phyloP scores from a whole-genome alignment of 2,888 invertebrate genomes.

The Taenaris catops region DNA sequence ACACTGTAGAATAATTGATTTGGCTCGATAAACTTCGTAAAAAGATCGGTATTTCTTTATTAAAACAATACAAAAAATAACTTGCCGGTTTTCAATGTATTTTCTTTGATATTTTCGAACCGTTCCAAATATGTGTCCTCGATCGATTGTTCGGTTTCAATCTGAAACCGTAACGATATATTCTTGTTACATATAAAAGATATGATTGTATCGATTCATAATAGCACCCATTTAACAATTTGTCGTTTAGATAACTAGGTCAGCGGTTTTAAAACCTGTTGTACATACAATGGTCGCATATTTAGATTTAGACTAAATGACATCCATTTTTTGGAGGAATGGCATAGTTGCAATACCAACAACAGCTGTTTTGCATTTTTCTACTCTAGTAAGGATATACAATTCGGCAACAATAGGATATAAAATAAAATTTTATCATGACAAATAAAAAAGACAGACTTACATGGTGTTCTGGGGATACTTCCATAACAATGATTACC shows the following conservation, averaged over 20 bases:
- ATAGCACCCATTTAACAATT: slow-evolving; percentile 44
- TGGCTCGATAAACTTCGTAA: too few species aligned
- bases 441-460: slow-evolving; percentile 31
- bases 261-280: slow-evolving; percentile 49
- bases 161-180: slow-evolving; percentile 31
- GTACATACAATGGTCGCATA: slow-evolving; percentile 48
- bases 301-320: slow-evolving; percentile 58
- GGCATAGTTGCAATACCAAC: slow-evolving; percentile 41
- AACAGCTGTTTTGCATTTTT: slow-evolving; percentile 26
- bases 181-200: slow-evolving; percentile 32
- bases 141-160: slow-evolving; percentile 26
- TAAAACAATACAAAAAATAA: too few species aligned
- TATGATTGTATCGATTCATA: slow-evolving; percentile 41
- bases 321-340: slow-evolving; percentile 48
- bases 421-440: slow-evolving; percentile 20
- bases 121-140: slow-evolving; percentile 23
- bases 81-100: slow-evolving; percentile 22
- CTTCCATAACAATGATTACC: slow-evolving; percentile 40
- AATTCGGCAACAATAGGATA: slow-evolving; percentile 21
- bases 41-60: too few species aligned
- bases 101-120: slow-evolving; percentile 21
- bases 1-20: too few species aligned
- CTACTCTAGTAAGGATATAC: slow-evolving; percentile 14
- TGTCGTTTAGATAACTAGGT: slow-evolving; percentile 54
- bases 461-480: slow-evolving; percentile 41